Base-by-base conservation (phyloP, 2,113 vertebrate species). In the Upupa epops region DNA sequence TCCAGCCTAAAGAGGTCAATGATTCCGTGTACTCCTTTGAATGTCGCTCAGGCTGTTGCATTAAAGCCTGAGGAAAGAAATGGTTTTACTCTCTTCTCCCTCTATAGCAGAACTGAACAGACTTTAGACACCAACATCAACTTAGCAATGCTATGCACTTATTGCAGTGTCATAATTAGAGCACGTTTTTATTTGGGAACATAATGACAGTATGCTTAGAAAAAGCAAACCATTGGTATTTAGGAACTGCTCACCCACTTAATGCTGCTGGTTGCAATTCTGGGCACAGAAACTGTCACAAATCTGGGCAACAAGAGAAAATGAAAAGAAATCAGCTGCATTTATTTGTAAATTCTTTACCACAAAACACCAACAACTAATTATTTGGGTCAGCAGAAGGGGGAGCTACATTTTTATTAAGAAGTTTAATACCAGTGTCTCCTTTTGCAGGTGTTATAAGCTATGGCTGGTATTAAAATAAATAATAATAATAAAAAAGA, bases 361-460 rank as follows among this genome's bases (percentile, higher is more conserved):
- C 15, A 54, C 74, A 56, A 77, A 90, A 88, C 49, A 71, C 54
- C 73, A 81, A 49, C 89, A 95, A 49, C 65, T 88, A 90, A 90
- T 96, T 90, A 93, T 95, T 76, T 94, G 88, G 93, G 94, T 96
- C 96, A 94, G 85, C 93, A 95, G 94, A 95, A 96, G 94, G 94
- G 88, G 93, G 92, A 96, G 92, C 90, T 84, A 84, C 83, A 29
- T 94, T 96, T 96, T 94, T 91, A 88, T 94, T 89, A 74, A 24
- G 63, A 66, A 83, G 45, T 71, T 89, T 63, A 92, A 89, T 82
- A 93, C 54, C 25, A 54, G 73, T 46, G 77, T 28, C 15, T 92
- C 54, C 45, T 80, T 68, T 90, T 83, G 90, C 37, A 69, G n/a
- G 81, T 56, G 18, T 65, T 66, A 61, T 42, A 82, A 74, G n/a